A percentile compares a stretch with the other conserved stretches of the same genome.
Evolutionary conservation across 37 sponge, comb jelly and placozoan species (phyloP).

Genomic region (Halichondria panicea): DNA sequence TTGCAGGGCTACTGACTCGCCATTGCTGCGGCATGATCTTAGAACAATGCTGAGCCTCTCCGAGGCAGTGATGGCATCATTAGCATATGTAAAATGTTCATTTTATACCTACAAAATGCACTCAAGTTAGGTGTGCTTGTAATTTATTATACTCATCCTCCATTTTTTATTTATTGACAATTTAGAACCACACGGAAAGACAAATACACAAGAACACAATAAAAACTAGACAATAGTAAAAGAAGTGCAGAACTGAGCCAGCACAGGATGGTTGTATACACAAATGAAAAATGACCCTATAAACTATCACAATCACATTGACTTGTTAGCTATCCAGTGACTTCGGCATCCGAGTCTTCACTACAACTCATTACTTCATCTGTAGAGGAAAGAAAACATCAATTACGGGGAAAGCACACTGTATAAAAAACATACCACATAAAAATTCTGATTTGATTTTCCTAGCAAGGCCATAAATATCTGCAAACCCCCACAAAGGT

Average conservation of each 20-base stretch:
- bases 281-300: no score
- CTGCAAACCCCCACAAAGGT: constrained; percentile 85
- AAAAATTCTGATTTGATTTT: constrained; percentile 85
- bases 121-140: no score
- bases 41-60: background rate
- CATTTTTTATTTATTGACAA: no score
- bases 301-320: no score
- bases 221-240: no score
- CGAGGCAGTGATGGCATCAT: constrained; percentile 19
- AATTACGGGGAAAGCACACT: no score
- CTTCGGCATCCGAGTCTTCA: constrained; percentile 75
- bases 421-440: constrained; percentile 64
- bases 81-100: background rate
- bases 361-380: constrained; percentile 80
- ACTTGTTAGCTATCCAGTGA: constrained; percentile 72
- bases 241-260: no score
- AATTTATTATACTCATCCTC: no score
- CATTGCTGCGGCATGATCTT: constrained; percentile 27
- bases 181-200: no score
- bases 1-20: background rate
- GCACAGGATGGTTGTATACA: no score
- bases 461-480: constrained; percentile 84
- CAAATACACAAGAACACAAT: no score
- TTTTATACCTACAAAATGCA: no score
- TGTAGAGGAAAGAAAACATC: background rate